Conservation (phyloP, 2,888 invertebrate species). For the Noctua janthina region DNA sequence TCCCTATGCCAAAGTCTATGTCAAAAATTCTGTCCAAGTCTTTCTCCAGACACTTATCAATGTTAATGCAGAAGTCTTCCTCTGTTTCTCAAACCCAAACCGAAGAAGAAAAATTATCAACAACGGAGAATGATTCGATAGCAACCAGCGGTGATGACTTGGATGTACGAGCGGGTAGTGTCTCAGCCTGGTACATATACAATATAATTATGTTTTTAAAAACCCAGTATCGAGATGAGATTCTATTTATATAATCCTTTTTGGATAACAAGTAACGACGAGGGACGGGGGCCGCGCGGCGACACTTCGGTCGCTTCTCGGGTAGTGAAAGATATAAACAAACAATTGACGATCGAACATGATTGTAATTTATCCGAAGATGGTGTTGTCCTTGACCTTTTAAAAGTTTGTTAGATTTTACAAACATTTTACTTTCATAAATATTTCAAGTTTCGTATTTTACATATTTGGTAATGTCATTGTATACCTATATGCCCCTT, state of each 20-base stretch:
- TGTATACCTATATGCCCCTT: no score
- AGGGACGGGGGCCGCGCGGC: no score
- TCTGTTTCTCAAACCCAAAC: slow-evolving; percentile 3
- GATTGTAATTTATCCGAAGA: no score
- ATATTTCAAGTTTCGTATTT: no score
- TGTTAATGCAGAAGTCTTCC: slow-evolving; percentile 67
- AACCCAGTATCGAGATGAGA: neutral
- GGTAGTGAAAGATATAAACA: no score
- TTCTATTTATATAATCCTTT: neutral
- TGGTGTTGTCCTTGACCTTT: no score
- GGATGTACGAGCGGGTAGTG: slow-evolving; percentile 70
- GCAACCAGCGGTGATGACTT: slow-evolving; percentile 77
- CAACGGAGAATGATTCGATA: slow-evolving; percentile 46
- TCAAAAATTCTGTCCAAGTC: slow-evolving; percentile 71
- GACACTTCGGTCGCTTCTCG: no score
- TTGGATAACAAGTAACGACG: no score
- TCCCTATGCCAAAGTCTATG: slow-evolving; percentile 60
- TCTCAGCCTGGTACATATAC: neutral
- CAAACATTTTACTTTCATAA: no score
- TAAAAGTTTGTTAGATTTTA: no score
- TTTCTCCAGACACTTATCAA: slow-evolving; percentile 73
- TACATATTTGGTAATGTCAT: no score
- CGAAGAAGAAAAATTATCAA: slow-evolving; percentile 38
- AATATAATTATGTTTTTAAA: neutral
- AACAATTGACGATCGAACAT: no score